Percentiles rank a stretch among this genome's conserved stretches.
phyloP scores from a whole-genome alignment of 2,797 vertebrate genomes.

The Coreius guichenoti region DNA sequence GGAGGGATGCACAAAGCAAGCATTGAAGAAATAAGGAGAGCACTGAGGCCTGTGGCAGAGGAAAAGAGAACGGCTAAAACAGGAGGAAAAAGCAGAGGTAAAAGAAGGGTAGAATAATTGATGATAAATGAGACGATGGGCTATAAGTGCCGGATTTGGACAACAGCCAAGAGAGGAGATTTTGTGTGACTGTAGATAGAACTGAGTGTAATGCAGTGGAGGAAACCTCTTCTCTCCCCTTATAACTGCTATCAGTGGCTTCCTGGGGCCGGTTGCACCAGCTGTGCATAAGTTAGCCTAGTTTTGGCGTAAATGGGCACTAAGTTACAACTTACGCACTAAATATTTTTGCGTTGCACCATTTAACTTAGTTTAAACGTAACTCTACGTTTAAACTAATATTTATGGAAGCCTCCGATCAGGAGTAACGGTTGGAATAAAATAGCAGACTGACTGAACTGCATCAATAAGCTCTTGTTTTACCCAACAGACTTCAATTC shows the following conservation, averaged over 20 bases:
- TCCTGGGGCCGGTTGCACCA: background rate
- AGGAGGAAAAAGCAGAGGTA: slow-evolving; percentile 21
- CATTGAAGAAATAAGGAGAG: slow-evolving; percentile 49
- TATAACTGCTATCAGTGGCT: background rate
- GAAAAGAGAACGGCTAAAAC: slow-evolving; percentile 28
- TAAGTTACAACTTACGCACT: too few relatives aligned
- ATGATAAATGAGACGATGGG: slow-evolving; percentile 29
- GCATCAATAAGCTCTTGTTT: too few relatives aligned
- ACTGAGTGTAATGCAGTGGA: background rate
- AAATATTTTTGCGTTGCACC: too few relatives aligned
- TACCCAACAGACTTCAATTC: too few relatives aligned
- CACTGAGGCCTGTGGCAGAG: slow-evolving; percentile 29
- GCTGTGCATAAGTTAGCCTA: too few relatives aligned
- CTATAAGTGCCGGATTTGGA: slow-evolving; percentile 1
- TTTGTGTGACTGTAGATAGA: background rate
- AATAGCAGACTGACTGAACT: too few relatives aligned
- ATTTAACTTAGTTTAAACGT: too few relatives aligned
- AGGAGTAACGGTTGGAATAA: too few relatives aligned
- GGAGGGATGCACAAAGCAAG: slow-evolving; percentile 50
- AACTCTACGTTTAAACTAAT: too few relatives aligned
- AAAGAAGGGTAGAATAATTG: slow-evolving; percentile 2
- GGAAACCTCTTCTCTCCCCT: background rate
- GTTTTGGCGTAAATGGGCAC: too few relatives aligned
- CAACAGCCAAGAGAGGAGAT: slow-evolving; percentile 9
- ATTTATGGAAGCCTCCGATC: too few relatives aligned